Conservation (phyloP, 2,797 vertebrate genomes). For the Chaetodon trifasciatus region DNA sequence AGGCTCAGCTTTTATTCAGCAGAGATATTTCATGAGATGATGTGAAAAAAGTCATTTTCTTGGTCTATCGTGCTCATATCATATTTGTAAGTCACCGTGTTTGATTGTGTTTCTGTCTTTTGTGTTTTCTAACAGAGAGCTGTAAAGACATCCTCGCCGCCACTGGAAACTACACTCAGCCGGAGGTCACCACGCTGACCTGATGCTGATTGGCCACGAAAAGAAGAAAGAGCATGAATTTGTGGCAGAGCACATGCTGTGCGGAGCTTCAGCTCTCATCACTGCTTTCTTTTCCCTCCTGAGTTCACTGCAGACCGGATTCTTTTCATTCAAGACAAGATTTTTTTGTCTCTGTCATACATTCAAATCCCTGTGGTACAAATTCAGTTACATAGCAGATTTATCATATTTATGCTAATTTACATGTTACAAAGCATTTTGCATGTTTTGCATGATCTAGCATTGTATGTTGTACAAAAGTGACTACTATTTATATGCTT, state of each 20-base stretch:
- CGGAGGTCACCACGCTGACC: slow-evolving; percentile 85
- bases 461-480: slow-evolving; percentile 50
- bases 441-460: slow-evolving; percentile 80
- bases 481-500: slow-evolving; percentile 45
- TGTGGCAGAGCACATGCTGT: slow-evolving; percentile 3
- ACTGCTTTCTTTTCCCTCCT: slow-evolving; percentile 7
- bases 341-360: slow-evolving; percentile 13
- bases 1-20: background rate
- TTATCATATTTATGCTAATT: slow-evolving; percentile 35
- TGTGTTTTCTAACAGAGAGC: slow-evolving; percentile 79
- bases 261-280: slow-evolving; percentile 16
- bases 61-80: background rate
- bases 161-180: slow-evolving; percentile 80
- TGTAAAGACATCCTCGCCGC: slow-evolving; percentile 82
- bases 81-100: background rate
- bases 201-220: slow-evolving; percentile 66
- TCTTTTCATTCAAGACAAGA: slow-evolving; percentile 25
- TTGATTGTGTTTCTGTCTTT: slow-evolving; percentile 40
- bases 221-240: slow-evolving; percentile 44
- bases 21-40: background rate
- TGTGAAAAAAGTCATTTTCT: background rate
- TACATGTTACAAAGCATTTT: slow-evolving; percentile 64
- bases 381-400: slow-evolving; percentile 38
- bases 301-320: slow-evolving; percentile 44
- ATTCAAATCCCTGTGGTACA: slow-evolving; percentile 45